A percentile compares a stretch with the other conserved stretches of the same genome.
Conservation (phyloP, 2,888 invertebrate species). For the Drosophila lutescens region DNA sequence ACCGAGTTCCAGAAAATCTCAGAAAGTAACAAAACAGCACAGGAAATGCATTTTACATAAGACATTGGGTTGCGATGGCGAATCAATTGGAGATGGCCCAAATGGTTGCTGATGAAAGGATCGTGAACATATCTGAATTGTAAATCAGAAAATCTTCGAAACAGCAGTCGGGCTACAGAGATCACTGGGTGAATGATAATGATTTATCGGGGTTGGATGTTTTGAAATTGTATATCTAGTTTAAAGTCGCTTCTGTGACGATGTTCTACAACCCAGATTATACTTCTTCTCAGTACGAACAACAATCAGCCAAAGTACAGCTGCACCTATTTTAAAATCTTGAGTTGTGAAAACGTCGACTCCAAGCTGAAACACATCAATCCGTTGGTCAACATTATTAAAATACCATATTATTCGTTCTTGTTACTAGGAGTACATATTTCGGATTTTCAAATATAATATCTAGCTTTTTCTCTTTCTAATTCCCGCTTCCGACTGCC, state of each 20-base stretch:
- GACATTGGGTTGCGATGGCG: not conserved
- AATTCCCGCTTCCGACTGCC: slow-evolving; percentile 7
- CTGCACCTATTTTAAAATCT: not conserved
- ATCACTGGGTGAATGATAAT: not conserved
- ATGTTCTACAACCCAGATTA: not conserved
- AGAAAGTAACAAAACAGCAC: slow-evolving; percentile 8
- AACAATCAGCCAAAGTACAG: not conserved
- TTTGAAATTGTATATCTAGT: not conserved
- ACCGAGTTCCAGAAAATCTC: slow-evolving; percentile 40
- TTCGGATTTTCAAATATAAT: not conserved
- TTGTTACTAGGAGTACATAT: not conserved
- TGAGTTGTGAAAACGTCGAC: not conserved
- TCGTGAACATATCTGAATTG: slow-evolving; percentile 7
- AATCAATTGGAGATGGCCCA: slow-evolving; percentile 14
- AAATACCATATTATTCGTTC: not conserved
- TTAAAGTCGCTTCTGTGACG: not conserved
- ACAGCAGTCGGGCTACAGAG: not conserved
- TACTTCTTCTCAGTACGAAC: too few relatives aligned
- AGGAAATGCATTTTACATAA: slow-evolving; percentile 27
- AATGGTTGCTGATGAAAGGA: slow-evolving; percentile 10
- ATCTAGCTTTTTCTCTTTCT: slow-evolving; percentile 7
- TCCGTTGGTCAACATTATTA: not conserved
- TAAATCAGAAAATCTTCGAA: slow-evolving; percentile 3
- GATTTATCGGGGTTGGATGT: not conserved
- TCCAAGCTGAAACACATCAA: not conserved